A percentile compares a stretch with the other conserved stretches of the same genome.
Conservation (phyloP, 2,888 invertebrate species). For the Hemistola chrysoprasaria region DNA sequence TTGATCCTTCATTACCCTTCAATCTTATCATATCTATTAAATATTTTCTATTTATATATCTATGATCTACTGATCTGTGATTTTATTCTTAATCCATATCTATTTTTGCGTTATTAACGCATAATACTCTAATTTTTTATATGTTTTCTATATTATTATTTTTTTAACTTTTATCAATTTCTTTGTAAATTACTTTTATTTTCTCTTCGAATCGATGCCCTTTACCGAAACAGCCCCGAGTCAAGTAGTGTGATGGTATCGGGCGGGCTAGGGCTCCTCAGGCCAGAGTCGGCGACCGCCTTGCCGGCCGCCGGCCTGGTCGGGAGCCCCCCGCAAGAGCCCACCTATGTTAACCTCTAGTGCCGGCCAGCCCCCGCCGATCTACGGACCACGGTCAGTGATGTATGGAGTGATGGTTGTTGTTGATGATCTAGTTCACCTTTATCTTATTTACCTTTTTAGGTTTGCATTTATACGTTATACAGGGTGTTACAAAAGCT, state of each 20-base stretch:
- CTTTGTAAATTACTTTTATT: background rate
- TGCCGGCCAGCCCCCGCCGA: constrained; percentile 79
- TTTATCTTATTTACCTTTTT: too few species aligned
- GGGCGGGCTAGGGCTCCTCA: constrained; percentile 70
- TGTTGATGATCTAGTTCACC: constrained; percentile 1
- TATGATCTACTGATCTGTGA: too few species aligned
- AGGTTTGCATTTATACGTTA: too few species aligned
- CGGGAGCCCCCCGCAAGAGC: constrained; percentile 90
- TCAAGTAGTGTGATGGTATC: constrained; percentile 82
- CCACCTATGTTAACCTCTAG: constrained; percentile 97
- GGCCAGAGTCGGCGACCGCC: constrained; percentile 80
- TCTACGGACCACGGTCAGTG: constrained; percentile 65
- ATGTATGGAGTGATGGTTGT: constrained; percentile 31
- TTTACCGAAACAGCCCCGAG: constrained; percentile 64
- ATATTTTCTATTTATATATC: too few species aligned
- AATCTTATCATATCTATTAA: too few species aligned
- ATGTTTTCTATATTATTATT: background rate
- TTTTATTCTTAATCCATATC: too few species aligned
- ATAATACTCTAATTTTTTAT: too few species aligned
- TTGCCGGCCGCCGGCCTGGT: constrained; percentile 67
- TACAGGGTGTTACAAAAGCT: too few species aligned
- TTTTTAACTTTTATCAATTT: constrained; percentile 2
- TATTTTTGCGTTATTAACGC: too few species aligned
- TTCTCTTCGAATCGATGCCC: constrained; percentile 4
- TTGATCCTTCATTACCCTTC: too few species aligned